These are phyloP conservation scores for Toxotes jaculatrix DNA, from an alignment of 2,113 vertebrate genomes.

Conservation along the genomic window DNA sequence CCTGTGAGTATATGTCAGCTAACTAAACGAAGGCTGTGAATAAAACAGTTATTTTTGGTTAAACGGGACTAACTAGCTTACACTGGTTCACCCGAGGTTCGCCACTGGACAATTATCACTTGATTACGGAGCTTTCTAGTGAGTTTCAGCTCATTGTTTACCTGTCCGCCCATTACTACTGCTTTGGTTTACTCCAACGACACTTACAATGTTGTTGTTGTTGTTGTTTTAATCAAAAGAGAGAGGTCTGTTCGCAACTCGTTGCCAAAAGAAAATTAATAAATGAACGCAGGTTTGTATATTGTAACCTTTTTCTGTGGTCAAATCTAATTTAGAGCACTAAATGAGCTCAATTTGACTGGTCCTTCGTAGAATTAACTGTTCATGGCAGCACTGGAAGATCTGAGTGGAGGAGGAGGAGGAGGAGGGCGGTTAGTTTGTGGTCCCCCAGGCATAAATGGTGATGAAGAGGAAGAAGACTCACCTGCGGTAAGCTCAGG, in stretches of 20 bases:
- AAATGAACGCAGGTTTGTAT: background rate
- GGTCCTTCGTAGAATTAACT: background rate
- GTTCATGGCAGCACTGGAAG: slow-evolving; percentile 54
- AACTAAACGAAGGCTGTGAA: background rate
- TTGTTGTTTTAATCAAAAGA: no score
- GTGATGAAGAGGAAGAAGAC: slow-evolving; percentile 76
- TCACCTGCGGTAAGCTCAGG: slow-evolving; percentile 59
- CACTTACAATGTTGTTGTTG: no score
- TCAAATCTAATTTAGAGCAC: background rate
- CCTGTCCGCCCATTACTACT: no score
- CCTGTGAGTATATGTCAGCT: background rate
- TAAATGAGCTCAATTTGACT: background rate
- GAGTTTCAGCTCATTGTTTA: no score
- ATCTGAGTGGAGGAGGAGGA: slow-evolving; percentile 10
- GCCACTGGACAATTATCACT: no score
- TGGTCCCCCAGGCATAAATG: slow-evolving; percentile 6
- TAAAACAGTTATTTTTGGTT: background rate
- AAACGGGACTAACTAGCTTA: background rate
- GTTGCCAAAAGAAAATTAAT: background rate
- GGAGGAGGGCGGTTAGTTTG: slow-evolving; percentile 9
- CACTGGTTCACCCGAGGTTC: background rate
- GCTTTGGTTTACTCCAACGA: no score
- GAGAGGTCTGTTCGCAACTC: no score
- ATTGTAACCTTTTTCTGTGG: background rate
- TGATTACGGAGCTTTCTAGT: no score